Base-by-base conservation (phyloP, 2,113 vertebrate genomes). In the Scomber scombrus region DNA sequence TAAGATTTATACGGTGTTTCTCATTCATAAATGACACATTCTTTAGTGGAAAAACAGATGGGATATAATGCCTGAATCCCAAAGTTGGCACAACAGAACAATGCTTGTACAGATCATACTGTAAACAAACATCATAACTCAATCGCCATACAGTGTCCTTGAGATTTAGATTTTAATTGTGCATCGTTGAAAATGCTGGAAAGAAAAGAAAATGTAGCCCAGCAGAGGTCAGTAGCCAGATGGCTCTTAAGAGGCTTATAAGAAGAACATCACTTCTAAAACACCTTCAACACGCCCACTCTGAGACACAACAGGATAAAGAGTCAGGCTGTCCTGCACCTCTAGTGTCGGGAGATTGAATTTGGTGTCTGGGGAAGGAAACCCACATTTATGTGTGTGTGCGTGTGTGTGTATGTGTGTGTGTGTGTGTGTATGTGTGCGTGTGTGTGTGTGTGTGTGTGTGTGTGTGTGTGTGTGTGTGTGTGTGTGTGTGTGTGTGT, bases 161-260 rank as follows among this genome's bases (percentile, higher is more conserved):
- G 50, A 70, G 29, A 69, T 54, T 70, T 13, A 60, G 12, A 63
- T 75, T 77, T 75, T 26, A 40, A 73, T 45, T 51, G 45, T 12
- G 13, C 46, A 19, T n/a, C 15, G 15, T 21, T 54, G 64, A n/a
- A 68, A 71, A 62, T 8, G 11, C 45, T 71, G 51, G 29, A 57
- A 73, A 62, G 23, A 7, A 80, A 76, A 78, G 31, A 34, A 26
- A 75, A 79, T 18, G 26, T 16, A 12, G 51, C 26, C 45, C 45
- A 68, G 87, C 68, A 6, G 68, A 82, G 77, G 72, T 85, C 85
- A 91, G 47, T 58, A 72, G 76, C 64, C 85, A 88, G 80, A 85
- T 78, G 3, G 62, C 54, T 29, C 75, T 75, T 78, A 84, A 88
- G 85, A 90, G 50, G 89, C 80, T 92, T 87, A 90, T 29, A 21